phyloP scores from a whole-genome alignment of 2,888 invertebrate genomes.

The Sericinus montela region DNA sequence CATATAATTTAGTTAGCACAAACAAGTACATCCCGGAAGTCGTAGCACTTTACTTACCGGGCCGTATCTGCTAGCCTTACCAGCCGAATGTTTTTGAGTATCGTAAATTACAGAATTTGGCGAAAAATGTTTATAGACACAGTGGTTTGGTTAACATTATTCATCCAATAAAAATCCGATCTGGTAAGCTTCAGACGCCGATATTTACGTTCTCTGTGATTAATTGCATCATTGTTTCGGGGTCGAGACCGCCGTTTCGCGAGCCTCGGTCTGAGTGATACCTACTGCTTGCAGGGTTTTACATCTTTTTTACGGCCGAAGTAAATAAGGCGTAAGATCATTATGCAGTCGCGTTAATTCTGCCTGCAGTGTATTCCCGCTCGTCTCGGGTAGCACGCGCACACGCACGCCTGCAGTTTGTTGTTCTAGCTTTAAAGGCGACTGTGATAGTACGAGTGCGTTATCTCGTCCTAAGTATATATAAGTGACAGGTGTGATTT shows the following conservation, averaged over 20 bases:
- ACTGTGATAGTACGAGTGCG: conserved; percentile 3
- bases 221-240: conserved; percentile 64
- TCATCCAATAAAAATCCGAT: conserved; percentile 52
- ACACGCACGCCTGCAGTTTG: conserved; percentile 31
- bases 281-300: conserved; percentile 37
- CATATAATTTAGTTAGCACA: no score
- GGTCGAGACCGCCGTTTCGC: conserved; percentile 26
- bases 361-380: conserved; percentile 53
- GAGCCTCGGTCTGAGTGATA: conserved; percentile 29
- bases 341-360: conserved; percentile 55
- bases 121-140: conserved; percentile 48
- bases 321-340: conserved; percentile 54
- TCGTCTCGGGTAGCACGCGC: conserved; percentile 44
- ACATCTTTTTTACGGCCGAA: conserved; percentile 55
- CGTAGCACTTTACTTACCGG: conserved; percentile 1
- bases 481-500: conserved; percentile 48
- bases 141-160: conserved; percentile 46
- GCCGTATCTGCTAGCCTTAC: conserved; percentile 3
- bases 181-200: conserved; percentile 59
- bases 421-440: neutral
- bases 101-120: conserved; percentile 48
- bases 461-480: conserved; percentile 24
- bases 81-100: conserved; percentile 21
- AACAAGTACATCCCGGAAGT: conserved; percentile 9
- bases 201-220: conserved; percentile 62